phyloP scores from a whole-genome alignment of 2,888 invertebrate genomes.

The Philereme vetulata region DNA sequence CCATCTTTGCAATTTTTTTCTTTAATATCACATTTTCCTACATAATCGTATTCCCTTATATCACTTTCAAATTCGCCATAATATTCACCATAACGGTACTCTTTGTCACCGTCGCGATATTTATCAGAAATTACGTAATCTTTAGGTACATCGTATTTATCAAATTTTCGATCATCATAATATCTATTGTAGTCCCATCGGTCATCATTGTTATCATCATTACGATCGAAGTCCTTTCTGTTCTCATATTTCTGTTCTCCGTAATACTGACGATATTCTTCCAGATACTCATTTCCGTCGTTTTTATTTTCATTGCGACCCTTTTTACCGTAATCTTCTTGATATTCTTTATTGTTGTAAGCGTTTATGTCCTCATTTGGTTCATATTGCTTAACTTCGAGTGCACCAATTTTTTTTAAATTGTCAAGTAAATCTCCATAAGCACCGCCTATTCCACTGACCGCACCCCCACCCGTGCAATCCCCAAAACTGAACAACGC shows the following conservation, averaged over 20 bases:
- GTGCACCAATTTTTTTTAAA: not conserved
- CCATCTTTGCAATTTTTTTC: constrained; percentile 22
- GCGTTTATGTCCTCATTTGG: constrained; percentile 1
- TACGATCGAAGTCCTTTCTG: not conserved
- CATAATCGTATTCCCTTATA: constrained; percentile 16
- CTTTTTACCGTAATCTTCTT: not conserved
- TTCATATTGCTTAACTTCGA: constrained; percentile 2
- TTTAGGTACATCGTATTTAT: constrained; percentile 17
- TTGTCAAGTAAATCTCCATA: constrained; percentile 5
- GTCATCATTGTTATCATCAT: constrained; percentile 6
- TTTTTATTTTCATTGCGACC: not conserved
- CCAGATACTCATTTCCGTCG: not conserved
- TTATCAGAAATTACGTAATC: constrained; percentile 11
- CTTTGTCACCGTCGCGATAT: constrained; percentile 1
- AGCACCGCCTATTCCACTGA: not conserved
- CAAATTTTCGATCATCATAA: not conserved
- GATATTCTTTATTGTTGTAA: not conserved
- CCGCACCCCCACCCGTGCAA: constrained; percentile 6
- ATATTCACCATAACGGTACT: not conserved
- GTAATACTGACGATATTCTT: not conserved
- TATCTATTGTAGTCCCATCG: not conserved
- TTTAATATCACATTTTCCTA: constrained; percentile 18
- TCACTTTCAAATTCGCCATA: constrained; percentile 8
- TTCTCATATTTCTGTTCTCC: not conserved
- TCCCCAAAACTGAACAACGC: constrained; percentile 10